Conservation (phyloP, 2,113 vertebrate genomes). For the Peromyscus leucopus region DNA sequence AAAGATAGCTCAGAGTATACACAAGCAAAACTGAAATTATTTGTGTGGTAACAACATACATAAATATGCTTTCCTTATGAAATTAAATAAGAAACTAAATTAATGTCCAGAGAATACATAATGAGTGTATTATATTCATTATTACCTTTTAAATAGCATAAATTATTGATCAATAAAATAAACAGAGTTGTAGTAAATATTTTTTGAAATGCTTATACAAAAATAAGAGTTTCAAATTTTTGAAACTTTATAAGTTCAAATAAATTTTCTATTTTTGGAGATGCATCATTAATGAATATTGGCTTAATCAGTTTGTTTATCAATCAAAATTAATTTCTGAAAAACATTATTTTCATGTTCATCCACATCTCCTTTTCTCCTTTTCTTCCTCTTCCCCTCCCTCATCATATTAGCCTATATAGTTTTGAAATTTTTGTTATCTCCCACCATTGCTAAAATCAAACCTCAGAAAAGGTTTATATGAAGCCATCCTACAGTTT, state of each 20-base stretch:
- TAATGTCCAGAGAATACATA: neutral
- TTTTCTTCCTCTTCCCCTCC: neutral
- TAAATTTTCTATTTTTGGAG: neutral
- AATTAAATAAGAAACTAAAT: neutral
- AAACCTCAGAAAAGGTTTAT: neutral
- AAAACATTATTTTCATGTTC: neutral
- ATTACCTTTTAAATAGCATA: neutral
- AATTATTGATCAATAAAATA: neutral
- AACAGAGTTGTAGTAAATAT: neutral
- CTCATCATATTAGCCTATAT: neutral
- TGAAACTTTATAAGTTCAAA: neutral
- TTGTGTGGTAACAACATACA: too few species aligned
- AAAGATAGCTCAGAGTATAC: neutral
- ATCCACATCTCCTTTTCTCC: neutral
- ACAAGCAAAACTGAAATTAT: too few species aligned
- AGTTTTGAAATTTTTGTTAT: neutral
- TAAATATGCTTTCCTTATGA: neutral
- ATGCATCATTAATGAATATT: neutral
- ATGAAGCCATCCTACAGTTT: neutral
- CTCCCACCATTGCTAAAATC: too few species aligned
- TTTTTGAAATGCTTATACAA: neutral
- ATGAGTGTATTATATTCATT: neutral
- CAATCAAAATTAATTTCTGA: neutral
- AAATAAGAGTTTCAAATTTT: neutral
- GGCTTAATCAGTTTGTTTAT: neutral